Conservation (phyloP, 2,888 invertebrate species). For the Tineola bisselliella region DNA sequence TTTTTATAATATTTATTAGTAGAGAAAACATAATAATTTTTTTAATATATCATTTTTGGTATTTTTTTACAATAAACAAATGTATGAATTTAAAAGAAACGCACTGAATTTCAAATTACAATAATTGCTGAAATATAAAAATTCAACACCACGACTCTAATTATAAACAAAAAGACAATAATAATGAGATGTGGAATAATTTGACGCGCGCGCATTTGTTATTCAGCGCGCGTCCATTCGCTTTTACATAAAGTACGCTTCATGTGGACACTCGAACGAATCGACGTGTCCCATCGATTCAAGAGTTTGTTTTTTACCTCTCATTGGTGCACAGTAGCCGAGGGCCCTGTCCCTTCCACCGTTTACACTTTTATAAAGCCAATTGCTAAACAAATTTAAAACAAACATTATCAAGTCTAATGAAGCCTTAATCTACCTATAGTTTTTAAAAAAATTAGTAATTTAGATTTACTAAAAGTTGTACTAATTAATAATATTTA, state of each 20-base stretch:
- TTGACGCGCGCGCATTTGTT: slow-evolving; percentile 1
- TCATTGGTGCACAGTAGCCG: slow-evolving; percentile 9
- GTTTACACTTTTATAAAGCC: neutral
- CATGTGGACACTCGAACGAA: slow-evolving; percentile 2
- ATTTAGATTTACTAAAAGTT: too few relatives aligned
- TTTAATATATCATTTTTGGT: too few relatives aligned
- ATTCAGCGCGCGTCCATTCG: slow-evolving; percentile 9
- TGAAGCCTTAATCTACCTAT: neutral
- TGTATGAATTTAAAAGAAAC: neutral
- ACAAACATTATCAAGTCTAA: neutral
- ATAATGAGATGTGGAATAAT: slow-evolving; percentile 9
- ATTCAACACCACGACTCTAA: neutral
- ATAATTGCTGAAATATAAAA: neutral
- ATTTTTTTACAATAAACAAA: too few relatives aligned
- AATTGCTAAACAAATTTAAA: neutral
- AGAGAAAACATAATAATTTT: neutral
- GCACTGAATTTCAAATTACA: neutral
- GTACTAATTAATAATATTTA: too few relatives aligned
- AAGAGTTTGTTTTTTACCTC: slow-evolving; percentile 7
- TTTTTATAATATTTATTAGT: neutral
- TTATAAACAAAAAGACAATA: neutral
- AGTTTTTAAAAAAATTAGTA: neutral
- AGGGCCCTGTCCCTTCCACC: neutral
- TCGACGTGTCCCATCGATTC: neutral
- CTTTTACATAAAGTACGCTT: slow-evolving; percentile 11